Conservation (phyloP, 1,140 invertebrate genomes). For the Atta cephalotes region DNA sequence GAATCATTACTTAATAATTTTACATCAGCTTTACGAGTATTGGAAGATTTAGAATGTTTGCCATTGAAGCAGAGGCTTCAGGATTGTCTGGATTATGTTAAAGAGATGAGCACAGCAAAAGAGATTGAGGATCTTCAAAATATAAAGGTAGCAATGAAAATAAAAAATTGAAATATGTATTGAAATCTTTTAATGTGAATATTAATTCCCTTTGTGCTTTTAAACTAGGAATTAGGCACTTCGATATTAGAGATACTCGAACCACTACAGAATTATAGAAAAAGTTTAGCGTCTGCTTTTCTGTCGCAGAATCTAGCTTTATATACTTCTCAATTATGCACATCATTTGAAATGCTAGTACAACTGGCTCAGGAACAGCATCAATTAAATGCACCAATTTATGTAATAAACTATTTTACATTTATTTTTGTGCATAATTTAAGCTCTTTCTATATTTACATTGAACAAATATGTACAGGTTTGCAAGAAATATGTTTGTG, state of each 20-base stretch:
- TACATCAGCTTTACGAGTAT: constrained; percentile 71
- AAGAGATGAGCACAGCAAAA: constrained; percentile 81
- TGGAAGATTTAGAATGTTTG: constrained; percentile 81
- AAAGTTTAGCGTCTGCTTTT: constrained; percentile 77
- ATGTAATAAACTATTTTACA: constrained; percentile 77
- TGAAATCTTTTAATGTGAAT: constrained; percentile 20
- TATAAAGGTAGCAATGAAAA: constrained; percentile 79
- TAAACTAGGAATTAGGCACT: constrained; percentile 80
- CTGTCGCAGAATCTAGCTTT: constrained; percentile 80
- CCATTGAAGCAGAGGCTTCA: constrained; percentile 81
- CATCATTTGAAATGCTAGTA: constrained; percentile 80
- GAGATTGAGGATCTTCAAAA: constrained; percentile 84
- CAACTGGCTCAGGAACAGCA: constrained; percentile 82
- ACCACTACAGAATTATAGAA: constrained; percentile 80
- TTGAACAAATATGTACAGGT: constrained; percentile 1
- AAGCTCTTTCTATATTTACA: constrained; percentile 9
- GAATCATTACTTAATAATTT: constrained; percentile 75
- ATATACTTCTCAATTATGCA: constrained; percentile 81
- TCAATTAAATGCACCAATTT: constrained; percentile 79
- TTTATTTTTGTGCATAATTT: constrained; percentile 9
- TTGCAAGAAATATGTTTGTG: constrained; percentile 83
- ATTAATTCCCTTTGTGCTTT: constrained; percentile 1
- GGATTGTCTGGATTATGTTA: constrained; percentile 81
- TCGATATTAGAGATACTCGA: constrained; percentile 81
- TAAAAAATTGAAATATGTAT: constrained; percentile 1